Evolutionary conservation across 2,113 vertebrate genomes (phyloP).

Genomic region (Bos taurus): ARS-UCD2.0 NC_037350.1:1586001-1586500

Average conservation of each 20-base stretch:
- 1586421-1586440: neutral
- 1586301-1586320: neutral
- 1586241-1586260: neutral
- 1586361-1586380: neutral
- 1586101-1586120: neutral
- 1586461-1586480: neutral
- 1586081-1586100: neutral
- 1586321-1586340: neutral
- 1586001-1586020: neutral
- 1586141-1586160: neutral
- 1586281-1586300: neutral
- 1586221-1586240: neutral
- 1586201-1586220: neutral
- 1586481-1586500: neutral
- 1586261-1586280: neutral
- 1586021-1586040: neutral
- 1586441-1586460: neutral
- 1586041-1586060: neutral
- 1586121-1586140: neutral
- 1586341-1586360: neutral
- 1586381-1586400: neutral
- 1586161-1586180: neutral
- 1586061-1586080: neutral
- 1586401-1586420: neutral
- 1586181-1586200: neutral